Percentiles rank a stretch among this genome's conserved stretches.
These are phyloP conservation scores for Chorisops tibialis DNA, from an alignment of 2,888 invertebrate genomes.

Conservation along the genomic window DNA sequence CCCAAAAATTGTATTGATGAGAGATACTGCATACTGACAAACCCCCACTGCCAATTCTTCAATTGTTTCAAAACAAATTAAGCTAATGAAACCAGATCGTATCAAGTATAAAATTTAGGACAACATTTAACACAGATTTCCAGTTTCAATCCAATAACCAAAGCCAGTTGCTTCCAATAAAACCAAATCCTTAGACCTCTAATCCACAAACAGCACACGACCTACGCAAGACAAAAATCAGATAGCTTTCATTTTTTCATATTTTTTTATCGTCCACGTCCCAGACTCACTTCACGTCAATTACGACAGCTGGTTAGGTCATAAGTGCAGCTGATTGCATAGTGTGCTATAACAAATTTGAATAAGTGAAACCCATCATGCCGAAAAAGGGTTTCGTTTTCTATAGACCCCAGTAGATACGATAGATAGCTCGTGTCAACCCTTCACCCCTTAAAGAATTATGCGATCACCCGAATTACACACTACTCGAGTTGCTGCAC, in stretches of 20 bases:
- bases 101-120: too few species aligned
- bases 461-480: too few species aligned
- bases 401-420: background rate
- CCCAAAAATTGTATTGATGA: too few species aligned
- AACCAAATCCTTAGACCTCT: too few species aligned
- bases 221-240: constrained; percentile 10
- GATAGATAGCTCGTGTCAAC: constrained; percentile 15
- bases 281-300: too few species aligned
- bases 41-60: too few species aligned
- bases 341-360: constrained; percentile 11
- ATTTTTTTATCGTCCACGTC: constrained; percentile 1
- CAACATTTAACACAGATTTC: too few species aligned
- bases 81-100: too few species aligned
- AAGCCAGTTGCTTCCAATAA: too few species aligned
- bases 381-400: constrained; percentile 6
- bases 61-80: too few species aligned
- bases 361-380: constrained; percentile 21
- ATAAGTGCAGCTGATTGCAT: constrained; percentile 17
- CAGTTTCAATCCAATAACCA: too few species aligned
- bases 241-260: background rate
- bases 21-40: too few species aligned
- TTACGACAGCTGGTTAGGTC: constrained; percentile 8
- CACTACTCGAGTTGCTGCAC: background rate
- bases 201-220: constrained; percentile 7
- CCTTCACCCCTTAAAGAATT: background rate